Conservation (phyloP, 1,140 invertebrate genomes). For the Leptestheria dahalacensis region DNA sequence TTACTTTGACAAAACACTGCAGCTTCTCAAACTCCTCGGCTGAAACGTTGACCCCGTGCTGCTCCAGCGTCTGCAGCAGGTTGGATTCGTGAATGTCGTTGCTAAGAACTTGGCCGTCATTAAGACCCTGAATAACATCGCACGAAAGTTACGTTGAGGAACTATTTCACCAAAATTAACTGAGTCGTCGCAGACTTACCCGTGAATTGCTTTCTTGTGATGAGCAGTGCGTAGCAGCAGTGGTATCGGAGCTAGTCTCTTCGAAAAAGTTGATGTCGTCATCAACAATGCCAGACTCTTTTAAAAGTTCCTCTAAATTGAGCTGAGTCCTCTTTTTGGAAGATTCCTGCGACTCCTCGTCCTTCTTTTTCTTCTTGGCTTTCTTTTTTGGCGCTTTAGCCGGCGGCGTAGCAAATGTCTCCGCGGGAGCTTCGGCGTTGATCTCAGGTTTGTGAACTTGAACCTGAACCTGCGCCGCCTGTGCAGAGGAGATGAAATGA, state of each 20-base stretch:
- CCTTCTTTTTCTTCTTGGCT: conserved; percentile 36
- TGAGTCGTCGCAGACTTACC: background rate
- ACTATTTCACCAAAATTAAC: background rate
- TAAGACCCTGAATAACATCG: background rate
- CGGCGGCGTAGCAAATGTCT: conserved; percentile 3
- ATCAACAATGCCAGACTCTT: conserved; percentile 18
- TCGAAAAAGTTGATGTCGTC: conserved; percentile 9
- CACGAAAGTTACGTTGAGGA: too few species aligned
- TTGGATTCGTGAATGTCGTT: conserved; percentile 4
- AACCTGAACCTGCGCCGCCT: background rate
- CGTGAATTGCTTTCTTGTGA: background rate
- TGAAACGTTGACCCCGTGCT: conserved; percentile 1
- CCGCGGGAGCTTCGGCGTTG: background rate
- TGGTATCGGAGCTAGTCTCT: background rate
- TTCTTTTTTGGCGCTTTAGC: conserved; percentile 30
- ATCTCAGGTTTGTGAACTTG: background rate
- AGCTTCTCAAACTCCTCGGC: conserved; percentile 2
- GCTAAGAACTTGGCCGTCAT: background rate
- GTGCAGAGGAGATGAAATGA: background rate
- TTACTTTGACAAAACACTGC: conserved; percentile 7
- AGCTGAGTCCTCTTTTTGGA: conserved; percentile 2
- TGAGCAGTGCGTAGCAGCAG: background rate
- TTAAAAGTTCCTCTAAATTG: conserved; percentile 18
- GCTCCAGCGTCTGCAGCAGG: conserved; percentile 8
- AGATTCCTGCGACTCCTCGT: conserved; percentile 31